Conservation (phyloP, 2,888 invertebrate species). For the Diplazon laetatorius region DNA sequence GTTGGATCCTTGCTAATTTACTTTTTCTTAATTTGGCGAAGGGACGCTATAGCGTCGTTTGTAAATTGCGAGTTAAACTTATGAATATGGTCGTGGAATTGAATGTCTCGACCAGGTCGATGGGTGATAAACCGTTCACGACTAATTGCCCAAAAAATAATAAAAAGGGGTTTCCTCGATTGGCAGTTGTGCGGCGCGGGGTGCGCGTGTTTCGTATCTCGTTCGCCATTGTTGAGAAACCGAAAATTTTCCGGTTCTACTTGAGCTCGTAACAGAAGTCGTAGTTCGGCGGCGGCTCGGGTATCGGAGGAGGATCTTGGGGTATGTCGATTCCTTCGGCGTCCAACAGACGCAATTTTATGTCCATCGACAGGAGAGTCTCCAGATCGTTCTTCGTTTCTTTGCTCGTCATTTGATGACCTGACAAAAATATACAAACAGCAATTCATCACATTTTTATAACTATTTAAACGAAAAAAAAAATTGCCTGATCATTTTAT, state of each 20-base stretch:
- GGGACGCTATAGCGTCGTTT: not conserved
- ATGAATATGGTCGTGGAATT: constrained; percentile 18
- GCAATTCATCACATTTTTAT: not conserved
- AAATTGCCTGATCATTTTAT: too few species aligned
- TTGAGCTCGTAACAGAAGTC: constrained; percentile 92
- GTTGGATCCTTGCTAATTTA: constrained; percentile 3
- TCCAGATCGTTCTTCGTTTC: constrained; percentile 95
- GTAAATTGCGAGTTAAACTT: constrained; percentile 32
- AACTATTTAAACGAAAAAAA: constrained; percentile 6
- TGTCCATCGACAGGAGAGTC: constrained; percentile 96
- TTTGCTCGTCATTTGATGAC: constrained; percentile 94
- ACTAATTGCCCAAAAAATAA: not conserved
- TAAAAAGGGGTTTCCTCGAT: constrained; percentile 17
- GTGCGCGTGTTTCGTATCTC: not conserved
- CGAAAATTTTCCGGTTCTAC: constrained; percentile 79
- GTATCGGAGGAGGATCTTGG: constrained; percentile 95
- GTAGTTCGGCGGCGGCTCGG: constrained; percentile 96
- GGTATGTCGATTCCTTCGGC: constrained; percentile 98
- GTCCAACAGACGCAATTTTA: constrained; percentile 95
- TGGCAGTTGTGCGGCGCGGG: constrained; percentile 31
- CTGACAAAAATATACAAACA: constrained; percentile 76
- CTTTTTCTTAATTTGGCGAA: not conserved
- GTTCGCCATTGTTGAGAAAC: not conserved
- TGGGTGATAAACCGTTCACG: not conserved
- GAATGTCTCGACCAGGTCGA: constrained; percentile 33